Conservation (phyloP, 2,888 invertebrate species). For the Caenorhabditis japonica region DNA sequence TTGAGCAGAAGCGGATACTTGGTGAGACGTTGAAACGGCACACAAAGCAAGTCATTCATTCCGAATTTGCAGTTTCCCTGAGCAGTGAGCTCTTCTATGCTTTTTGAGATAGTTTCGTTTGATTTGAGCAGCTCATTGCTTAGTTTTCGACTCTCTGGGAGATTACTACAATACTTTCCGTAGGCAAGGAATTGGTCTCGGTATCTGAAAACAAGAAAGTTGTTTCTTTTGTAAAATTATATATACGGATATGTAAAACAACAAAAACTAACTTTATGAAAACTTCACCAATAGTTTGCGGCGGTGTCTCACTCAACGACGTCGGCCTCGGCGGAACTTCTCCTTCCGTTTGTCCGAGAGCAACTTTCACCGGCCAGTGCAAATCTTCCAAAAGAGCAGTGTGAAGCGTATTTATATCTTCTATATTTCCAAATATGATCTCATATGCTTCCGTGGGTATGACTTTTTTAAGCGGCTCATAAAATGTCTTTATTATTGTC, state of each 20-base stretch:
- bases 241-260: neutral
- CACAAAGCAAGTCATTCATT: slow-evolving; percentile 92
- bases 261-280: slow-evolving; percentile 82
- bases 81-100: slow-evolving; percentile 87
- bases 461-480: slow-evolving; percentile 81
- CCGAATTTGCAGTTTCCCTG: slow-evolving; percentile 88
- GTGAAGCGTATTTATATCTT: slow-evolving; percentile 79
- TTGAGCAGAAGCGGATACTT: slow-evolving; percentile 95
- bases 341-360: slow-evolving; percentile 30
- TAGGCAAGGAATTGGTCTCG: slow-evolving; percentile 92
- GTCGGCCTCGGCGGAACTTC: slow-evolving; percentile 37
- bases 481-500: slow-evolving; percentile 77
- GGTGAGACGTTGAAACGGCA: slow-evolving; percentile 97
- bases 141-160: slow-evolving; percentile 89
- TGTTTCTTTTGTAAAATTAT: no score
- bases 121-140: slow-evolving; percentile 65
- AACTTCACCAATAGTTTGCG: slow-evolving; percentile 83
- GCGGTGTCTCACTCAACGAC: slow-evolving; percentile 13
- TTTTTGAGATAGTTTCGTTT: slow-evolving; percentile 18
- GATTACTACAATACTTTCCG: slow-evolving; percentile 94
- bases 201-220: slow-evolving; percentile 82
- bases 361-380: slow-evolving; percentile 61
- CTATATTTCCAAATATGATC: slow-evolving; percentile 90
- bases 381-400: slow-evolving; percentile 60
- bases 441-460: slow-evolving; percentile 85